Evolutionary conservation across 2,797 vertebrate genomes (phyloP), one percentile per base, ranked within the genome.

Genomic region (Hybognathus amarus): DNA sequence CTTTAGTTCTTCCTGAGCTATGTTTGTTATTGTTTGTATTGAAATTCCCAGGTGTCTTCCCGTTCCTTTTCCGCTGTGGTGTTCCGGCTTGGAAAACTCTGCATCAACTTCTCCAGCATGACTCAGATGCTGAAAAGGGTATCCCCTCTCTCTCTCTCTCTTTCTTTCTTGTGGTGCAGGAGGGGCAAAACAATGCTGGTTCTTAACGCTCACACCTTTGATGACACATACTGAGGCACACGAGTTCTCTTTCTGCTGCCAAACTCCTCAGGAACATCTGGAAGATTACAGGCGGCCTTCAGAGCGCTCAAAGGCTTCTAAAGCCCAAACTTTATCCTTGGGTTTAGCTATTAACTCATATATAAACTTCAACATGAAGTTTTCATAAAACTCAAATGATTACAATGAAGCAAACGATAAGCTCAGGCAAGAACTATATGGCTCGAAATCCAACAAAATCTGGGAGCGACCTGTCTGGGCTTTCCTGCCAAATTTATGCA

Each of bases 11-110:
- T 90, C 87, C 89, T 90, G 83, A 84, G 64, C 76, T 22, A 22
- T 77, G 75, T 64, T 73, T 83, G 85, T 77, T 83, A 77, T 80
- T 89, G 89, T 88, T 89, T 87, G 80, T 78, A 42, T 81, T 83
- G 63, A 74, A 67, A 79, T 61, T 87, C 85, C 77, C 89, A 90
- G 88, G 88, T 90, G 87, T 86, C 84, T 90, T 89, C 89, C 89
- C 80, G 84, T 83, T 86, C 89, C 86, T 85, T 84, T 77, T 85
- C 82, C 52, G 67, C 56, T 73, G 63, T 73, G 20, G 67, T 59
- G 70, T 82, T 85, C 87, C 50, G 59, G 64, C 70, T 87, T 13
- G 38, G 78, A 84, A 86, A 87, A 77, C 82, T 77, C 69, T 22
- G 76, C 70, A 83, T 87, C 71, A 77, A 80, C 45, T 68, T 59